phyloP scores from a whole-genome alignment of 2,113 vertebrate species.

The Scalopus aquaticus region DNA sequence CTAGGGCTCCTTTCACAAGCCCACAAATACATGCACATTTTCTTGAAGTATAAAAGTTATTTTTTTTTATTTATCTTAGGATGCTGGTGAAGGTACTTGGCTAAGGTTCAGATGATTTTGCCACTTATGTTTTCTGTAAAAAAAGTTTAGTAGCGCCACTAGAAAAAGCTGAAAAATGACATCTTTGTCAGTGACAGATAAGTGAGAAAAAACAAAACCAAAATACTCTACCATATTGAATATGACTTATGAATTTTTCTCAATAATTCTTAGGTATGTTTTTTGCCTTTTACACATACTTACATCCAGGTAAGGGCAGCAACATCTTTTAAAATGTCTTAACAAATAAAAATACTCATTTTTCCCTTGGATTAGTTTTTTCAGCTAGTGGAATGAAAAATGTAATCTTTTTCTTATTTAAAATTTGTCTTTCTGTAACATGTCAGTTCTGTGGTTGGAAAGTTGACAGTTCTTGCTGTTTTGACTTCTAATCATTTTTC shows the following conservation, averaged over 20 bases:
- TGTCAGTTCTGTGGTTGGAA: background rate
- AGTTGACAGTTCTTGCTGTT: background rate
- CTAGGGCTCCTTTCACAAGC: conserved; percentile 24
- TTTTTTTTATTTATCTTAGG: conserved; percentile 48
- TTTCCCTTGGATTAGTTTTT: background rate
- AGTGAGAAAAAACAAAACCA: conserved; percentile 15
- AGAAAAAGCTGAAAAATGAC: conserved; percentile 30
- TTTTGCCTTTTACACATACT: background rate
- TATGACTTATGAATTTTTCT: background rate
- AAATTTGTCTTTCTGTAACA: conserved; percentile 41
- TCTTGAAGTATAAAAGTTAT: conserved; percentile 19
- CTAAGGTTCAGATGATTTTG: conserved; percentile 58
- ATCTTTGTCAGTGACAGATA: conserved; percentile 10
- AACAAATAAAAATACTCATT: conserved; percentile 26
- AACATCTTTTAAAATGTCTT: background rate
- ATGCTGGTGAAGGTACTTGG: background rate
- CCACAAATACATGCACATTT: background rate
- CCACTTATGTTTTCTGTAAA: conserved; percentile 30
- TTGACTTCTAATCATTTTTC: conserved; percentile 24
- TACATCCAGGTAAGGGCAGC: background rate
- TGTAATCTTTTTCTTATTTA: conserved; percentile 7
- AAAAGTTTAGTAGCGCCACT: background rate
- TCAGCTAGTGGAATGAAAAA: background rate
- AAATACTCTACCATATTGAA: background rate
- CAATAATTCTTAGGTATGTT: background rate